These are phyloP conservation scores for Phrynocephalus guinanensis DNA, from an alignment of 2,797 vertebrate species.

Conservation along the genomic window DNA sequence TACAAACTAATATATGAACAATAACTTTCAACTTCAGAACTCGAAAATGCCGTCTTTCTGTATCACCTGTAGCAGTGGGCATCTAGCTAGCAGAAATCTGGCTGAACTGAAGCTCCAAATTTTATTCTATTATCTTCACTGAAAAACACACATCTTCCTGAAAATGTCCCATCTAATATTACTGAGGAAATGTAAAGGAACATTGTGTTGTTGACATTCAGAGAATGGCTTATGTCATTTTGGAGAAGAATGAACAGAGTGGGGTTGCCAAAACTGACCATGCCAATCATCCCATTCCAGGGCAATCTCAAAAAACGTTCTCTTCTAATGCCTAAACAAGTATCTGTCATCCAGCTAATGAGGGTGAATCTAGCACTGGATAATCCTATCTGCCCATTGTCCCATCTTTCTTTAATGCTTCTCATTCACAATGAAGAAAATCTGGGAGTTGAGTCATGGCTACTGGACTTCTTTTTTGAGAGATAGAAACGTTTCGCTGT, in stretches of 20 bases:
- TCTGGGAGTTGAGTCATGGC: no score
- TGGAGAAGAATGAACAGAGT: slow-evolving; percentile 38
- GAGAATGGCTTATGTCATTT: slow-evolving; percentile 35
- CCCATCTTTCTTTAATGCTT: slow-evolving; percentile 48
- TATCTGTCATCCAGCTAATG: slow-evolving; percentile 39
- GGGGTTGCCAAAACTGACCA: slow-evolving; percentile 33
- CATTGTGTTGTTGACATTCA: neutral
- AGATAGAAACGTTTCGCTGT: no score
- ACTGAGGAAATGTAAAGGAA: neutral
- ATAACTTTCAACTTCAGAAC: neutral
- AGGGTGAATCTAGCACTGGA: slow-evolving; percentile 56
- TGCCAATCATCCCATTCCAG: slow-evolving; percentile 37
- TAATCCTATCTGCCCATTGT: slow-evolving; percentile 53
- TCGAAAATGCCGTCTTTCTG: neutral
- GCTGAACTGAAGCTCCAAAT: slow-evolving; percentile 6
- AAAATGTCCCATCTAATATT: neutral
- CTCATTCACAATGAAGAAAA: neutral
- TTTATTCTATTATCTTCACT: neutral
- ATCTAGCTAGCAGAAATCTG: neutral
- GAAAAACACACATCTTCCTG: fast-evolving
- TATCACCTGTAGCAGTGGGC: neutral
- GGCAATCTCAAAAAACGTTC: slow-evolving; percentile 46
- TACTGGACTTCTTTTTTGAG: no score
- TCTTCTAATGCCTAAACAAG: slow-evolving; percentile 22
- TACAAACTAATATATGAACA: neutral